phyloP scores from a whole-genome alignment of 2,888 invertebrate species.

The Microctonus hyperodae region DNA sequence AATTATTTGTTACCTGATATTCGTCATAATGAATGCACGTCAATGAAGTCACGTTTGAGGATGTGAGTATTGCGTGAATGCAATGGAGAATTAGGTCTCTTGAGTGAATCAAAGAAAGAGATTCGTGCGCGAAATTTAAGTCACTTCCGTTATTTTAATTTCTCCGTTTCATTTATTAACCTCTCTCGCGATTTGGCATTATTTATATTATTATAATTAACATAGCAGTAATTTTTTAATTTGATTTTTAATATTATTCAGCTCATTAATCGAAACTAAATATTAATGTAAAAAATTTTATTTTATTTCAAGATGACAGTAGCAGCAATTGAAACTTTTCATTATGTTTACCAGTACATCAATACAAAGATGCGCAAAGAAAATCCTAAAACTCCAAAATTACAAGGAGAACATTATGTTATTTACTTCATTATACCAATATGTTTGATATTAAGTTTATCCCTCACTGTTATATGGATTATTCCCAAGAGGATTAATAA shows the following conservation, averaged over 20 bases:
- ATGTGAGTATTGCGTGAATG: conserved; percentile 29
- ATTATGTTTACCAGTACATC: conserved; percentile 49
- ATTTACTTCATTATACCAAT: conserved; percentile 50
- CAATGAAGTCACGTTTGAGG: conserved; percentile 27
- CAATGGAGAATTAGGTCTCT: conserved; percentile 29
- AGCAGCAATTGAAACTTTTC: conserved; percentile 46
- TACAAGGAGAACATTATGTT: conserved; percentile 53
- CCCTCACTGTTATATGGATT: conserved; percentile 44
- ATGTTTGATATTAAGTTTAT: conserved; percentile 44
- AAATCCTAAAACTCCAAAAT: conserved; percentile 40
- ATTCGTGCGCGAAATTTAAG: conserved; percentile 12
- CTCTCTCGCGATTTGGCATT: no score
- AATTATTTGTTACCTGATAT: conserved; percentile 33
- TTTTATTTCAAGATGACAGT: conserved; percentile 35
- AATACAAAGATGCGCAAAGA: conserved; percentile 35
- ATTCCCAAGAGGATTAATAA: conserved; percentile 25
- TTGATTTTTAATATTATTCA: no score
- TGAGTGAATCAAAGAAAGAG: conserved; percentile 7
- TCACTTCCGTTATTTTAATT: conserved; percentile 4
- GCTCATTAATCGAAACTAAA: not conserved
- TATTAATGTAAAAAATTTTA: conserved; percentile 7
- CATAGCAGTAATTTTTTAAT: no score
- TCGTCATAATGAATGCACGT: conserved; percentile 17
- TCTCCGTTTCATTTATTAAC: conserved; percentile 20
- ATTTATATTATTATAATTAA: no score